phyloP scores from a whole-genome alignment of 64 coral and sea anemone species.

The Porites australiensis region DNA sequence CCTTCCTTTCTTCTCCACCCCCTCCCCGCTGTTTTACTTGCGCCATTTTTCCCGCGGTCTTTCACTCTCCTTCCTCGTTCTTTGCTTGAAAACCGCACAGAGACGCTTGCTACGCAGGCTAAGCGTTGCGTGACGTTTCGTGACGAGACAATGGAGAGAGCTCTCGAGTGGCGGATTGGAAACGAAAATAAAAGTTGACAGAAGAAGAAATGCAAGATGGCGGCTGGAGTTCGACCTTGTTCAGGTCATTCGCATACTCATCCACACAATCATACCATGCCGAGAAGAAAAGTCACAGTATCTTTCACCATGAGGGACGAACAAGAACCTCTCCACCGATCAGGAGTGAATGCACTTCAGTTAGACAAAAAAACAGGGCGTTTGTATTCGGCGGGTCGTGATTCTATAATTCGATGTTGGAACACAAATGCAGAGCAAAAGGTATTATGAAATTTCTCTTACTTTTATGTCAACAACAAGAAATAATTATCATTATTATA shows the following conservation, averaged over 20 bases:
- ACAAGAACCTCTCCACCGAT: constrained; percentile 85
- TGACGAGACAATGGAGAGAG: too few species aligned
- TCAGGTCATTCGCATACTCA: constrained; percentile 68
- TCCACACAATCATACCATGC: constrained; percentile 61
- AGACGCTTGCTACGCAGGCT: too few species aligned
- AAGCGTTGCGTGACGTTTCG: too few species aligned
- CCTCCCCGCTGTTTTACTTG: too few species aligned
- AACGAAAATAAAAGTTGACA: constrained; percentile 24
- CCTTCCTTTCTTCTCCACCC: too few species aligned
- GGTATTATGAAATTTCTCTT: neutral
- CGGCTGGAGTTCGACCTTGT: constrained; percentile 76
- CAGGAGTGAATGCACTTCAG: constrained; percentile 92
- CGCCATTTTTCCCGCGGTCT: too few species aligned
- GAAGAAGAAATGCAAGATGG: constrained; percentile 83
- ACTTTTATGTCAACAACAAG: neutral
- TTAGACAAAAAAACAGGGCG: constrained; percentile 63
- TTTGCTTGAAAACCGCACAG: too few species aligned
- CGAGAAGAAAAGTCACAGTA: constrained; percentile 90
- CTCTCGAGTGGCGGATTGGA: constrained; percentile 1
- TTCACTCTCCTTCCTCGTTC: too few species aligned
- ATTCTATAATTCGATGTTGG: constrained; percentile 98
- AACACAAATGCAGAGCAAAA: constrained; percentile 47
- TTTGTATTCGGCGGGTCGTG: constrained; percentile 93
- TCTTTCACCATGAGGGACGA: constrained; percentile 98
- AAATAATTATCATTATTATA: too few species aligned